Base-by-base conservation (phyloP, 92 coral and sea anemone species). In the Heliopora coerulea region DNA sequence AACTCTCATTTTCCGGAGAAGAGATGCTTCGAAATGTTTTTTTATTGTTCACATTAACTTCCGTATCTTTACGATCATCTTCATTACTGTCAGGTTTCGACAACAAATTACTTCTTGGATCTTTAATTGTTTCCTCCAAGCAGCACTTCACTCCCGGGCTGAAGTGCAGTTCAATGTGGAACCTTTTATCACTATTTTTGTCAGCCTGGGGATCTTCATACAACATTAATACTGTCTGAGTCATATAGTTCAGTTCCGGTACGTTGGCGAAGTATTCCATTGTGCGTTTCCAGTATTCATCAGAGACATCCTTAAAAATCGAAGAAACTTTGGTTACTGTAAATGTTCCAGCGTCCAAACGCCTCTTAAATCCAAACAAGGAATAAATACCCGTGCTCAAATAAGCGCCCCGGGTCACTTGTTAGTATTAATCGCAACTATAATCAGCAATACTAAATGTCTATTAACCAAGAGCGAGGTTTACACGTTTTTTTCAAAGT, bases 131-230 rank as follows among this genome's bases (percentile, higher is more conserved):
- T 34, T 52, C 77, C 1, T 70, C 77, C 8, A 70, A 52, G 14
- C 35, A 20, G 25, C 77, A 70, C 54, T 70, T 70, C 24, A 70
- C 74, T 15, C 93, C 93, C 30, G 98, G 96, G 50, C 96, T 87
- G 70, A 93, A 93, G 84, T 93, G 91, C 21, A 93, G 49, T 34
- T 93, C 98, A 54, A 93, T 88, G 58, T 89, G 98, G 60, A 89
- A 89, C 44, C 98, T 73, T 17, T 83, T 82, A 14, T 87, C 95
- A 1, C 96, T 87, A 39, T 44, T 65, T 9, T 79, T 83, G 28
- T 93, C 98, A 29, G 96, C 98, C 17, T 83, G 88, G 0, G 98
- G 98, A 73, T 93, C 98, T 66, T 93, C 98, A 62, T 89, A 93
- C 68, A 93, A 73, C 98, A 93, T 86, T 8, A 93, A 68, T 52